Evolutionary conservation across 1,140 invertebrate species (phyloP).

Genomic region (Heliconius eleuchia): DNA sequence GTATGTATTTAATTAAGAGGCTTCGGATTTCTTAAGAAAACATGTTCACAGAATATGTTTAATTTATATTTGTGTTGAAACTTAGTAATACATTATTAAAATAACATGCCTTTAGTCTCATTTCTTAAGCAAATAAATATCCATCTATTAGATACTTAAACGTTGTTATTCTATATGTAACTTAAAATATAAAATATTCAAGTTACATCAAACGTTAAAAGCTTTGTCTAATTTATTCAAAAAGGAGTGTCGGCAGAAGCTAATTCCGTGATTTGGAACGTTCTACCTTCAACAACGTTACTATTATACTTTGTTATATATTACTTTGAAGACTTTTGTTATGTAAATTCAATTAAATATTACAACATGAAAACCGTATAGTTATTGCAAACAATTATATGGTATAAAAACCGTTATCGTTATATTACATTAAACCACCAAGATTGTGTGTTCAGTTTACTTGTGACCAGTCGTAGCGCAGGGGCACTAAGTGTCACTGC

Average conservation of each 20-base stretch:
- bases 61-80: background rate
- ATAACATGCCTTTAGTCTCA: background rate
- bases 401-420: slow-evolving; percentile 11
- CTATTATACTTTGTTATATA: background rate
- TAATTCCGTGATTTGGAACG: background rate
- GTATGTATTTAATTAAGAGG: background rate
- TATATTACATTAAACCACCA: slow-evolving; percentile 23
- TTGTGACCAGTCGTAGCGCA: background rate
- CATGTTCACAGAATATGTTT: background rate
- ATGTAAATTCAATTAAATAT: background rate
- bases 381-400: background rate
- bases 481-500: no score
- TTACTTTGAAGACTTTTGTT: background rate
- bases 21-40: background rate
- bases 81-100: background rate
- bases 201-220: slow-evolving; percentile 1
- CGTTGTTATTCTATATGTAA: background rate
- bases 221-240: slow-evolving; percentile 12
- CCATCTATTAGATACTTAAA: background rate
- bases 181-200: slow-evolving; percentile 2
- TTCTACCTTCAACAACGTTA: background rate
- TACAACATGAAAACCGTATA: background rate
- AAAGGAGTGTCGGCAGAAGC: slow-evolving; percentile 3
- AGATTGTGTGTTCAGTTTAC: slow-evolving; percentile 34
- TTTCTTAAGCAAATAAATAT: slow-evolving; percentile 2